Conservation (phyloP, 2,888 invertebrate species). For the Morpho deidamia region DNA sequence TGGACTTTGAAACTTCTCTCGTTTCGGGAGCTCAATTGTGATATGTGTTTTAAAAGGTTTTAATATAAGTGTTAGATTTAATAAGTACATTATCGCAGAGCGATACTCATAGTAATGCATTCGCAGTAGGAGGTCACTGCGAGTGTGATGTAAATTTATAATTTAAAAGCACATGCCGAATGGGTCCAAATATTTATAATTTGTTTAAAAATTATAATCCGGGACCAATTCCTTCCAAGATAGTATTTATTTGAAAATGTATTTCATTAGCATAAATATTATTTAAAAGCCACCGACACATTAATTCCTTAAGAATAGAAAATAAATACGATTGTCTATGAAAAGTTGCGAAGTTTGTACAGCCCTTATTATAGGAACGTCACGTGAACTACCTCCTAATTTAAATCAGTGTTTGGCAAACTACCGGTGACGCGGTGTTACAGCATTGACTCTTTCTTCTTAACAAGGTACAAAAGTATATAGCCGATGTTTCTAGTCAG, state of each 20-base stretch:
- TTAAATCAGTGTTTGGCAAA: conserved; percentile 65
- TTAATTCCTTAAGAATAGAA: conserved; percentile 77
- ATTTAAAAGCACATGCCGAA: conserved; percentile 68
- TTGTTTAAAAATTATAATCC: conserved; percentile 79
- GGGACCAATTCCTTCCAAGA: conserved; percentile 78
- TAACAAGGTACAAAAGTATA: conserved; percentile 32
- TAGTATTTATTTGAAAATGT: conserved; percentile 79
- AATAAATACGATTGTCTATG: conserved; percentile 67
- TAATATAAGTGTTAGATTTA: conserved; percentile 62
- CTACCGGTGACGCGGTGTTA: conserved; percentile 49
- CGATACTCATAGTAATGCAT: conserved; percentile 65
- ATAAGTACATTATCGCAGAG: conserved; percentile 67
- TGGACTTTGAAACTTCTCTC: conserved; percentile 71
- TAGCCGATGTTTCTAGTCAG: conserved; percentile 69
- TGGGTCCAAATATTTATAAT: conserved; percentile 76
- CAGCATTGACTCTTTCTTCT: conserved; percentile 43
- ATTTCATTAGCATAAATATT: conserved; percentile 75
- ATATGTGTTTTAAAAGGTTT: conserved; percentile 74
- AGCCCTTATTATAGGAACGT: conserved; percentile 41
- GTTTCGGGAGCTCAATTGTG: conserved; percentile 69
- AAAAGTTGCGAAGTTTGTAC: conserved; percentile 71
- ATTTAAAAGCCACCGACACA: conserved; percentile 79
- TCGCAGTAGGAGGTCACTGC: conserved; percentile 48
- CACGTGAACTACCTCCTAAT: conserved; percentile 74
- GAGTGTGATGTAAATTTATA: conserved; percentile 56